These are phyloP conservation scores for Nerophis ophidion DNA, from an alignment of 2,113 vertebrate species.

Conservation along the genomic window DNA sequence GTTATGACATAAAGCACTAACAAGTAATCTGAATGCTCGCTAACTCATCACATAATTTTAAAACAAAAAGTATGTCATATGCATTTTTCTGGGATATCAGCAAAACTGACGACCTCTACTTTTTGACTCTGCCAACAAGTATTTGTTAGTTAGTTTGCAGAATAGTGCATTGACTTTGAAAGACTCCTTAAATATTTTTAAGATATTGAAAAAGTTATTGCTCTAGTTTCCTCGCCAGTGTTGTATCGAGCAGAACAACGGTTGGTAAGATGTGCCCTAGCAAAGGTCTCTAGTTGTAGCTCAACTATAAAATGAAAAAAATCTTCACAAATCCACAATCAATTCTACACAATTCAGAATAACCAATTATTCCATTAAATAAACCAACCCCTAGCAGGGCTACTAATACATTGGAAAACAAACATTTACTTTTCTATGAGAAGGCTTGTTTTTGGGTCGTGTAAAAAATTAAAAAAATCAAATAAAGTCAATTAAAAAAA, in stretches of 20 bases:
- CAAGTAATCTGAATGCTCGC: slow-evolving; percentile 33
- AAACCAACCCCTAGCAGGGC: neutral
- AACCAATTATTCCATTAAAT: no score
- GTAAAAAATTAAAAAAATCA: neutral
- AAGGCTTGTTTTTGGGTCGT: neutral
- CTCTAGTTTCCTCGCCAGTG: no score
- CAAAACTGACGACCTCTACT: slow-evolving; percentile 2
- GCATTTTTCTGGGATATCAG: neutral
- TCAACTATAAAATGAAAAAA: neutral
- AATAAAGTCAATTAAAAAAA: no score
- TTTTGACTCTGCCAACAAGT: neutral
- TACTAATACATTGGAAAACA: neutral
- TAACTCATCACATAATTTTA: slow-evolving; percentile 6
- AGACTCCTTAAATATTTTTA: no score
- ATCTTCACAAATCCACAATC: no score
- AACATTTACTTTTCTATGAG: neutral
- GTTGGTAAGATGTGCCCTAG: neutral
- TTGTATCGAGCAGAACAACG: neutral
- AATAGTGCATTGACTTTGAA: no score
- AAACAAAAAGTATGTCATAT: neutral
- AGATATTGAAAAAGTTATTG: no score
- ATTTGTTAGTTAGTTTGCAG: neutral
- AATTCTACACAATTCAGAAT: no score
- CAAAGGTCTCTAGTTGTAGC: neutral
- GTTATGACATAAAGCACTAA: slow-evolving; percentile 54